Base-by-base conservation (phyloP, 2,888 invertebrate species). In the Ethmia dodecea region DNA sequence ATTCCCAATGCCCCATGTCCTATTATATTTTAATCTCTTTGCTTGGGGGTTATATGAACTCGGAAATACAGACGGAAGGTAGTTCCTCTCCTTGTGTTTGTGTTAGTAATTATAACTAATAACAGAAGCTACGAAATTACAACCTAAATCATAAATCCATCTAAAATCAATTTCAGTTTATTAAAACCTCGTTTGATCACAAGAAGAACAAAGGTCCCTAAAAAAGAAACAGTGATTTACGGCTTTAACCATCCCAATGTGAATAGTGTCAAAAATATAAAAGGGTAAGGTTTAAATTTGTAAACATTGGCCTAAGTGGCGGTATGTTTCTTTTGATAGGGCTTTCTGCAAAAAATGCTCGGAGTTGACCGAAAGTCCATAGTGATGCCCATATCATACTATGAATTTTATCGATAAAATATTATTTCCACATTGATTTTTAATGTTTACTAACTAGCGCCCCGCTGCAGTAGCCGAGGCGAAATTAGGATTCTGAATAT, bases 111-210 rank as follows among this genome's bases (percentile, higher is more conserved):
- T n/a, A n/a, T n/a, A n/a, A n/a, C n/a, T n/a, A n/a, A n/a, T n/a
- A n/a, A n/a, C n/a, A n/a, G n/a, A n/a, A n/a, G n/a, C n/a, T n/a
- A n/a, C n/a, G n/a, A n/a, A n/a, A n/a, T n/a, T n/a, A n/a, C n/a
- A n/a, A n/a, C n/a, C n/a, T n/a, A n/a, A n/a, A n/a, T n/a, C n/a
- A n/a, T 3, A 31, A 33, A 31, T 22, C 12, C 28, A 44, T 44
- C 36, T 35, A 31, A 40, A 42, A 41, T 35, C 35, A 32, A 29
- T 32, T 35, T 26, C 12, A 6, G 34, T 28, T 43, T 47, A 59
- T 57, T 59, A 60, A 56, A 57, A 55, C 31, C 46, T 32, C 51
- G 52, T 56, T 48, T 51, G 31, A 22, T 8, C 5, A 24, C 27
- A 18, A 36, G 31, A 45, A 46, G 49, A 33, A 28, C 15, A 20